Conservation (phyloP, 2,888 invertebrate species). For the Theodoxus fluviatilis region DNA sequence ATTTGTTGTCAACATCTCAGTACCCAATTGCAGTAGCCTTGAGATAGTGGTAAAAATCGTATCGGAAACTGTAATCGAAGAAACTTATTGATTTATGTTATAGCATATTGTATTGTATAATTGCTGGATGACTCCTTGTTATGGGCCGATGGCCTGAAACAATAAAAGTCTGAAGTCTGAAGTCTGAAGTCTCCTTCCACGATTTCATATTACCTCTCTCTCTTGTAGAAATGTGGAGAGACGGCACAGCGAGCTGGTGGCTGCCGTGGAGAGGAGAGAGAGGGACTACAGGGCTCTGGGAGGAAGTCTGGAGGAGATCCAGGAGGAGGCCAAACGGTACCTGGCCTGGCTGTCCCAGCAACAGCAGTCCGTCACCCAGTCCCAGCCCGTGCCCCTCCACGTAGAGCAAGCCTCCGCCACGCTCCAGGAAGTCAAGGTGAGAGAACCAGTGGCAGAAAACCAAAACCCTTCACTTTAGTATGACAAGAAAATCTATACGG, state of each 20-base stretch:
- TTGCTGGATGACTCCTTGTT: no score
- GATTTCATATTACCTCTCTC: neutral
- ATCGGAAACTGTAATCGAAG: no score
- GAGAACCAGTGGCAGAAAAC: constrained; percentile 66
- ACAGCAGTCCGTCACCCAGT: constrained; percentile 36
- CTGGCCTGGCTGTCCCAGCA: constrained; percentile 51
- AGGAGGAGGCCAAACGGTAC: constrained; percentile 50
- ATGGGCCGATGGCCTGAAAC: no score
- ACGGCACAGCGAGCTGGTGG: constrained; percentile 40
- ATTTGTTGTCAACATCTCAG: no score
- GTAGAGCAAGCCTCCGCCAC: constrained; percentile 41
- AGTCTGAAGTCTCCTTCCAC: no score
- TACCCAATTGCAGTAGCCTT: no score
- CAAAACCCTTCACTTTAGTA: neutral
- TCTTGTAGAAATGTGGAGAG: constrained; percentile 45
- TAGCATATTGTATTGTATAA: no score
- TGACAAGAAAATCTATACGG: neutral
- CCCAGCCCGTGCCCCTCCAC: constrained; percentile 36
- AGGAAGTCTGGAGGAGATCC: constrained; percentile 44
- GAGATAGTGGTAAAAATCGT: no score
- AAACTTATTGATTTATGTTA: no score
- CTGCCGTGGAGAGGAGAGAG: constrained; percentile 38
- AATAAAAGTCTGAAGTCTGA: no score
- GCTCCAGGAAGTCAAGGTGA: constrained; percentile 58
- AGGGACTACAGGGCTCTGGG: constrained; percentile 41